Percentiles rank a stretch among this genome's conserved stretches.
Conservation (phyloP, 2,888 invertebrate genomes). For the Melipona bicolor region DNA sequence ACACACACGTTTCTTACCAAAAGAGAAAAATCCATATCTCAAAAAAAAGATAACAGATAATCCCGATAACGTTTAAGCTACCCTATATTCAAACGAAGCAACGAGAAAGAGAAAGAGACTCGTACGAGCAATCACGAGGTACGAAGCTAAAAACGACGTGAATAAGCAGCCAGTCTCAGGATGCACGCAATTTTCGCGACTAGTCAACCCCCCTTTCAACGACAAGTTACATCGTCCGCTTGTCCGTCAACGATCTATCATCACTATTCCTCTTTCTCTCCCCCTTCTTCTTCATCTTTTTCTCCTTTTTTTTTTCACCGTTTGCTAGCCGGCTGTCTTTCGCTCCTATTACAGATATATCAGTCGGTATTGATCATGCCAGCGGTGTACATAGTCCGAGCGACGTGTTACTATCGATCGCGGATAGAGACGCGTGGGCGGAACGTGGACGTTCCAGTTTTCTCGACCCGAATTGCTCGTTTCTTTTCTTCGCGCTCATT, state of each 20-base stretch:
- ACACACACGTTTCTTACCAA: too few relatives aligned
- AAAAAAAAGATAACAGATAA: too few relatives aligned
- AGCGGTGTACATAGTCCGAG: conserved; percentile 56
- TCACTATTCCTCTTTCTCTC: conserved; percentile 37
- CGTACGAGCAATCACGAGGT: neutral
- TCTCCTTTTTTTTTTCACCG: neutral
- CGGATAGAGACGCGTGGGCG: conserved; percentile 67
- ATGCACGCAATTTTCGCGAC: conserved; percentile 16
- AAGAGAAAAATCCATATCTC: too few relatives aligned
- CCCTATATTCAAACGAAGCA: neutral
- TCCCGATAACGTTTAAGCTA: neutral
- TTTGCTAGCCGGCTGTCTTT: conserved; percentile 49
- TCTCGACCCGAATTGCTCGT: conserved; percentile 60
- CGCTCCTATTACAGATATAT: conserved; percentile 69
- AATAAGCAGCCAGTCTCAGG: neutral
- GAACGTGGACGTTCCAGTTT: conserved; percentile 72
- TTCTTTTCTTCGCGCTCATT: conserved; percentile 39
- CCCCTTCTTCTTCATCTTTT: neutral
- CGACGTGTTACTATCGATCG: conserved; percentile 74
- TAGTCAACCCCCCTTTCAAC: conserved; percentile 21
- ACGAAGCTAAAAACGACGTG: too few relatives aligned
- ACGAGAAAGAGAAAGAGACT: neutral
- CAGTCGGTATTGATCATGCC: conserved; percentile 69
- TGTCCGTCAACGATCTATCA: conserved; percentile 57
- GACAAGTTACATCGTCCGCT: conserved; percentile 37